Percentiles rank a stretch among this genome's conserved stretches.
phyloP scores from a whole-genome alignment of 2,113 vertebrate species.

The Poeciliopsis prolifica region DNA sequence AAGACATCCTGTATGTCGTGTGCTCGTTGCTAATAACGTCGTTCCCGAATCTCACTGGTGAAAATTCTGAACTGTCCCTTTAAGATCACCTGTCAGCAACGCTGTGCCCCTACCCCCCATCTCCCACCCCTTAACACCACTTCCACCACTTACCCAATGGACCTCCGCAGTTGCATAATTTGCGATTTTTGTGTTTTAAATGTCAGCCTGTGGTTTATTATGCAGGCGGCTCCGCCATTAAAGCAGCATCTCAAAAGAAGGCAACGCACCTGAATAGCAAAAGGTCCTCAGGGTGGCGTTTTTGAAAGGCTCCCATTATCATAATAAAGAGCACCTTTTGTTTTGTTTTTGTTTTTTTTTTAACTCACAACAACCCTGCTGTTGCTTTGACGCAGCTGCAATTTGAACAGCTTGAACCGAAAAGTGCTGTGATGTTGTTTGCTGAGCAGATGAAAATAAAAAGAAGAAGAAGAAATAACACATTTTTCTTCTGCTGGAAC shows the following conservation, averaged over 20 bases:
- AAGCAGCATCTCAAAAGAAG: conserved; percentile 57
- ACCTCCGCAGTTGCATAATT: conserved; percentile 38
- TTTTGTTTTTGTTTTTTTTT: conserved; percentile 33
- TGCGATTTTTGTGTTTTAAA: conserved; percentile 65
- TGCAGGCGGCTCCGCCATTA: conserved; percentile 53
- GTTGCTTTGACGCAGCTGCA: conserved; percentile 16
- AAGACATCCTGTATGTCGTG: background rate
- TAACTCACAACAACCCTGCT: conserved; percentile 46
- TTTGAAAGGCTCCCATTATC: conserved; percentile 63
- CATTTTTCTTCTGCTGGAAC: conserved; percentile 15
- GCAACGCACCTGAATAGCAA: conserved; percentile 49
- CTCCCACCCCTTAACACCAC: conserved; percentile 14
- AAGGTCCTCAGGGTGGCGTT: conserved; percentile 56
- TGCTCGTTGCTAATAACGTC: background rate
- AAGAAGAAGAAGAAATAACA: background rate
- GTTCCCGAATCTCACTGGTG: background rate
- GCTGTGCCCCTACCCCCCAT: background rate
- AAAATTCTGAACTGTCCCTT: background rate
- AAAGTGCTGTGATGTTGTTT: conserved; percentile 32
- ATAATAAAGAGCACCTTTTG: conserved; percentile 54
- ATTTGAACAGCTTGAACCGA: conserved; percentile 34
- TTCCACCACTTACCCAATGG: conserved; percentile 26
- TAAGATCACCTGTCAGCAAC: conserved; percentile 30
- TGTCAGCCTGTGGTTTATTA: conserved; percentile 64
- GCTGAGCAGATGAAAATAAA: conserved; percentile 15